Evolutionary conservation across 2,113 vertebrate genomes (phyloP), one percentile per base, ranked within the genome.

Genomic region (Sterrhoptilus dennistouni): DNA sequence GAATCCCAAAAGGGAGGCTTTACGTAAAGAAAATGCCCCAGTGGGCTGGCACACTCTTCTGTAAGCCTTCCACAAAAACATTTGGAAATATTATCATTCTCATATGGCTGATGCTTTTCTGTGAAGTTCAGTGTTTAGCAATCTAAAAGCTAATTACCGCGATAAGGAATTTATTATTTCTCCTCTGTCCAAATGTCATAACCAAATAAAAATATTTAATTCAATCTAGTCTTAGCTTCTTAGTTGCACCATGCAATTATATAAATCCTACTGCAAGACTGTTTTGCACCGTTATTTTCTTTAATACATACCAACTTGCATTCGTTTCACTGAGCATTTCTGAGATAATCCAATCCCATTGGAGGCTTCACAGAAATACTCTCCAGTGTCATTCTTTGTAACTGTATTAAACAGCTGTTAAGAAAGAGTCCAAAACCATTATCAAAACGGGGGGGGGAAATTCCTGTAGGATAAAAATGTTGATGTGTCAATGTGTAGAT

Each of bases 311-410:
- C 98, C 97, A 36, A 99, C 98, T 97, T 99, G 98, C 93, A 99
- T 98, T 68, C 96, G 96, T 71, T 98, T 98, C 81, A 98, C 98
- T 68, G 98, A 96, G 82, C 99, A 99, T 91, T 98, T 99, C 96
- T 98, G 98, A 74, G 98, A 87, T 28, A 96, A 97, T 91, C 99
- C 99, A 63, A 99, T 96, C 8, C 97, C 98, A 92, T 99, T 99
- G 60, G 93, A 98, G 74, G 99, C 98, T 97, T 99, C 98, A 68
- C 99, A 99, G 97, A 98, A 98, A 95, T 99, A 99, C 86, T 98
- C 98, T 78, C 99, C 99, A 12, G 97, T 97, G 81, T 99, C 99
- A 22, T 94, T 87, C 95, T 98, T 99, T 91, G 98, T 98, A 93
- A 99, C 98, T 6, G 98, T 98, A 78, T 98, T 98, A 95, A 99